Conservation (phyloP, 2,888 invertebrate genomes). For the Synergus gifuensis region DNA sequence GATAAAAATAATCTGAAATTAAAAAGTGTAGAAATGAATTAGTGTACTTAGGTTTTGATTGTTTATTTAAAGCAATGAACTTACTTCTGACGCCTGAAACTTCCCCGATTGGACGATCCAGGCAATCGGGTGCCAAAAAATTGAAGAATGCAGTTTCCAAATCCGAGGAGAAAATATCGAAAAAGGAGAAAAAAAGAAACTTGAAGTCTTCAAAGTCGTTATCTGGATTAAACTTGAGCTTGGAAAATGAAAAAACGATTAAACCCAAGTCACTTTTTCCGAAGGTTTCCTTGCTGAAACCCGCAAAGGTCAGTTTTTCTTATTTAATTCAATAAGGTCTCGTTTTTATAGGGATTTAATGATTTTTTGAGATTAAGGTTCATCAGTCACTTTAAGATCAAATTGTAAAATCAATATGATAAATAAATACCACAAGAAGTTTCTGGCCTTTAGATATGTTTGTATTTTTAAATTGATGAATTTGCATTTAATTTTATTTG, state of each 20-base stretch:
- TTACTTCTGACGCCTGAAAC: constrained; percentile 10
- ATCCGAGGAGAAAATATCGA: background rate
- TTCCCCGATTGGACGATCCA: constrained; percentile 8
- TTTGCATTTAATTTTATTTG: background rate
- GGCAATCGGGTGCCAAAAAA: background rate
- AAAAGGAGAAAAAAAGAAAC: background rate
- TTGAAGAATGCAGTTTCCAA: background rate
- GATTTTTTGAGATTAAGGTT: background rate
- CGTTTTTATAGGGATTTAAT: background rate
- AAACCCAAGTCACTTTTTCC: constrained; percentile 20
- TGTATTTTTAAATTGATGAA: background rate
- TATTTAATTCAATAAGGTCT: background rate
- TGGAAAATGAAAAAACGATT: background rate
- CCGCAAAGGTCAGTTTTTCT: constrained; percentile 22
- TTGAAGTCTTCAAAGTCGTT: background rate
- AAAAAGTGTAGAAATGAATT: constrained; percentile 15
- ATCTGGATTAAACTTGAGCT: background rate
- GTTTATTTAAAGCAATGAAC: constrained; percentile 23
- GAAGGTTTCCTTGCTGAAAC: background rate
- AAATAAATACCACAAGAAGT: no score
- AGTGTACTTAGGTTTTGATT: background rate
- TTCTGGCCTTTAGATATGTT: background rate
- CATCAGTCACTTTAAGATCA: background rate
- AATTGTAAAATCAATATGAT: no score
- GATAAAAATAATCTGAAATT: background rate